phyloP scores from a whole-genome alignment of 2,888 invertebrate species.

The Lycia hirtaria region DNA sequence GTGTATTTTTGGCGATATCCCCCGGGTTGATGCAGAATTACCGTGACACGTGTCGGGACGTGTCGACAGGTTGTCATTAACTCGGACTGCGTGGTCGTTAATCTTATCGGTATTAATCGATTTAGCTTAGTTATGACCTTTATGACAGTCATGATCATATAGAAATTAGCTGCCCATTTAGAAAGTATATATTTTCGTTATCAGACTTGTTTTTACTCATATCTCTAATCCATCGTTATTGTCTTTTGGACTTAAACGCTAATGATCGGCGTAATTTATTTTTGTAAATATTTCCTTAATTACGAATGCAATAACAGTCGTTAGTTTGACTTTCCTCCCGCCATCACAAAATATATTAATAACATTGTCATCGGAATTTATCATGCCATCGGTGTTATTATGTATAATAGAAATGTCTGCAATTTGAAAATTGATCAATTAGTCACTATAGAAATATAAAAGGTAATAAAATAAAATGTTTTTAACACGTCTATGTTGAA shows the following conservation, averaged over 20 bases:
- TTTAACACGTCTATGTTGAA: conserved; percentile 34
- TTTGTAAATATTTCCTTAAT: conserved; percentile 2
- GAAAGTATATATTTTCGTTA: neutral
- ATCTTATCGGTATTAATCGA: conserved; percentile 12
- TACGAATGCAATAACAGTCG: conserved; percentile 5
- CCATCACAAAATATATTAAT: conserved; percentile 2
- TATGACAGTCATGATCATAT: neutral
- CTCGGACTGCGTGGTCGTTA: conserved; percentile 27
- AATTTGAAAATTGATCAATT: conserved; percentile 31
- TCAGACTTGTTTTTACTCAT: neutral
- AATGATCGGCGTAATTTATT: too few relatives aligned
- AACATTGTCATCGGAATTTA: conserved; percentile 1
- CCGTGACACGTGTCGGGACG: conserved; percentile 48
- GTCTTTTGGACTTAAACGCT: too few relatives aligned
- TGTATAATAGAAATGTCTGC: conserved; percentile 23
- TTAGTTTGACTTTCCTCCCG: neutral
- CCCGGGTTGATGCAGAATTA: conserved; percentile 65
- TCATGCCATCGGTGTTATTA: conserved; percentile 17
- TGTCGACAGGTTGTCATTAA: conserved; percentile 38
- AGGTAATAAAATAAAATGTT: conserved; percentile 37
- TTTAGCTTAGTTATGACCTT: neutral
- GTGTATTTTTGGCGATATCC: conserved; percentile 72
- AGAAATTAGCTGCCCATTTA: neutral
- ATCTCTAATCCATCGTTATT: too few relatives aligned
- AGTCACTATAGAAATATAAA: conserved; percentile 27